Evolutionary conservation across 2,113 vertebrate genomes (phyloP).

Genomic region (Epinephelus lanceolatus): DNA sequence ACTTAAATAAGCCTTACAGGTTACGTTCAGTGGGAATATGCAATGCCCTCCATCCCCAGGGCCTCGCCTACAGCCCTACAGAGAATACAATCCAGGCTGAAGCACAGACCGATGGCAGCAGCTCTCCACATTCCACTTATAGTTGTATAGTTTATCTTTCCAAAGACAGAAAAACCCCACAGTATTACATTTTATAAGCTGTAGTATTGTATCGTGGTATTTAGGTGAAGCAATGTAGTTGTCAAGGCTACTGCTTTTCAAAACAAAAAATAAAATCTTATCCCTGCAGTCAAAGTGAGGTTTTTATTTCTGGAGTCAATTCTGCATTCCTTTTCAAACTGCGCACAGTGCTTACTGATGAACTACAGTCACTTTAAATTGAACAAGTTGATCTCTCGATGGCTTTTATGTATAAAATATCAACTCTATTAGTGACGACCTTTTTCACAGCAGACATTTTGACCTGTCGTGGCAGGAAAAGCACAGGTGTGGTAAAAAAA

Average conservation of each 20-base stretch:
- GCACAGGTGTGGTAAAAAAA: too few relatives aligned
- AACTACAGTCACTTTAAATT: not conserved
- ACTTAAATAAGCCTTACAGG: conserved; percentile 9
- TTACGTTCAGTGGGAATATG: not conserved
- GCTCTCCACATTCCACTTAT: not conserved
- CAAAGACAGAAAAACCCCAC: not conserved
- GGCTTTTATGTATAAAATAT: too few relatives aligned
- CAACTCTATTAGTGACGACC: too few relatives aligned
- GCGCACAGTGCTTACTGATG: too few relatives aligned
- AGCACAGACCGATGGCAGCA: not conserved
- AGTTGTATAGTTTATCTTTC: not conserved
- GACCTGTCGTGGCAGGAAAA: too few relatives aligned
- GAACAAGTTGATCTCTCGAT: too few relatives aligned
- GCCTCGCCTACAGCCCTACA: not conserved
- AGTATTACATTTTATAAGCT: not conserved
- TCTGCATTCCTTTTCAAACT: too few relatives aligned
- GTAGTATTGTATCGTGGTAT: not conserved
- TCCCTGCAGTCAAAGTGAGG: not conserved
- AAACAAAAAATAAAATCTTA: not conserved
- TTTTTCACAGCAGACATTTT: too few relatives aligned
- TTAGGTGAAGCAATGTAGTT: not conserved
- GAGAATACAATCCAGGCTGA: not conserved
- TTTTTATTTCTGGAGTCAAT: too few relatives aligned
- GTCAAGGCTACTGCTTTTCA: not conserved
- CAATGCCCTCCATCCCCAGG: not conserved